phyloP scores from a whole-genome alignment of 2,113 vertebrate genomes.

The Onychostoma macrolepis region DNA sequence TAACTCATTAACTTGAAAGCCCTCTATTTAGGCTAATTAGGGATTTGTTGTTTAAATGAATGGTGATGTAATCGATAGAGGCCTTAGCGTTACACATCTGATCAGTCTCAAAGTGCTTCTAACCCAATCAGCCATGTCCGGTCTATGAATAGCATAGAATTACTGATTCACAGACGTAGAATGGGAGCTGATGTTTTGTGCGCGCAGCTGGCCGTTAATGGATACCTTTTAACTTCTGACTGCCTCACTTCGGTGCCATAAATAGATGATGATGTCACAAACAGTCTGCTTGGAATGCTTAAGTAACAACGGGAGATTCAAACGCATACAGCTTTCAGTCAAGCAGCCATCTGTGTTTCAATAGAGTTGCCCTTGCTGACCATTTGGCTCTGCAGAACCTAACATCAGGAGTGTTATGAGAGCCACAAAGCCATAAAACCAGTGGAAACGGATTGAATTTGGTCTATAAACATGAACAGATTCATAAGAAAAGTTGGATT shows the following conservation, averaged over 20 bases:
- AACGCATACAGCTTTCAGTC: constrained; percentile 14
- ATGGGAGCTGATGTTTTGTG: constrained; percentile 49
- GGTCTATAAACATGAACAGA: not conserved
- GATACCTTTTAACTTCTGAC: constrained; percentile 70
- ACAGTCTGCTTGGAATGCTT: constrained; percentile 61
- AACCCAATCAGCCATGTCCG: constrained; percentile 37
- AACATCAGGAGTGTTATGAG: constrained; percentile 12
- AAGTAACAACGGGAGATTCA: constrained; percentile 60
- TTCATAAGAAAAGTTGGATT: not conserved
- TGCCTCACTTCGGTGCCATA: constrained; percentile 66
- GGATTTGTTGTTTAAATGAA: not conserved
- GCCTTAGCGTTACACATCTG: constrained; percentile 4
- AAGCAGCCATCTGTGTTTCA: not conserved
- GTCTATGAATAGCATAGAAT: constrained; percentile 48
- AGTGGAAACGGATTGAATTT: not conserved
- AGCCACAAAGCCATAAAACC: not conserved
- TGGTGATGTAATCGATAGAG: not conserved
- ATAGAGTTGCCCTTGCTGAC: not conserved
- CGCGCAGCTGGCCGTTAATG: constrained; percentile 71
- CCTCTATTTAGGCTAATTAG: not conserved
- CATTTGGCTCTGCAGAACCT: not conserved
- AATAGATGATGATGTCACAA: constrained; percentile 73
- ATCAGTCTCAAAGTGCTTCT: constrained; percentile 26
- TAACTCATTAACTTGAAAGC: not conserved
- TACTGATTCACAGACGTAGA: constrained; percentile 38